Evolutionary conservation across 2,888 invertebrate species (phyloP).

Genomic region (Aphodius sticticus): DNA sequence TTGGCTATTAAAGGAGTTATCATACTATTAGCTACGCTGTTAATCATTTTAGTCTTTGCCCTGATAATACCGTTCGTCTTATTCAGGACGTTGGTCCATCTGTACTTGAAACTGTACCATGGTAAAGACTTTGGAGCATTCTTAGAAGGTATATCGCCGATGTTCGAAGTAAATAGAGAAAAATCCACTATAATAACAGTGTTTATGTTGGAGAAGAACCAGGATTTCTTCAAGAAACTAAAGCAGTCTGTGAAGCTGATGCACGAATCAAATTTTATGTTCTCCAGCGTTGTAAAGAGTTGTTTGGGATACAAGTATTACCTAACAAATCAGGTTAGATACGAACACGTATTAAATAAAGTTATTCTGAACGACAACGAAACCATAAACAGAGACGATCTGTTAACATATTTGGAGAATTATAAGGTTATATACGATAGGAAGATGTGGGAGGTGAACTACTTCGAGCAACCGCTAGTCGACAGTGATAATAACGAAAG

Average conservation of each 20-base stretch:
- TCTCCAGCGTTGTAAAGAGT: slow-evolving; percentile 15
- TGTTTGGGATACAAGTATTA: slow-evolving; percentile 18
- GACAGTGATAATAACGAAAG: slow-evolving; percentile 7
- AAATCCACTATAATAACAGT: slow-evolving; percentile 21
- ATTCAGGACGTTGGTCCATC: slow-evolving; percentile 12
- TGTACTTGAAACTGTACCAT: neutral
- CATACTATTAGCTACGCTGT: slow-evolving; percentile 8
- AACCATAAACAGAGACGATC: slow-evolving; percentile 4
- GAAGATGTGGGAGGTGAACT: slow-evolving; percentile 11
- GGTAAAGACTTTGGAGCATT: slow-evolving; percentile 19
- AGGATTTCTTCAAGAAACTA: slow-evolving; percentile 13
- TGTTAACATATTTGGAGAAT: slow-evolving; percentile 13
- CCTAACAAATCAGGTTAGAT: slow-evolving; percentile 13
- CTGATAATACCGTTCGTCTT: slow-evolving; percentile 14
- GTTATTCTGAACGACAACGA: neutral
- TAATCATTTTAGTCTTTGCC: neutral
- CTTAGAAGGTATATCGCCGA: slow-evolving; percentile 9
- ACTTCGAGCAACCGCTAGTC: slow-evolving; percentile 8
- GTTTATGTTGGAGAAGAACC: slow-evolving; percentile 8
- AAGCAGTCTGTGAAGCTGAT: neutral
- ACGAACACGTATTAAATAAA: slow-evolving; percentile 9
- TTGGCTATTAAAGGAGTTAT: slow-evolving; percentile 6
- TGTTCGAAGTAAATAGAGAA: slow-evolving; percentile 14
- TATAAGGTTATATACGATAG: slow-evolving; percentile 16
- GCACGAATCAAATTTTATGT: slow-evolving; percentile 15